These are phyloP conservation scores for Rhodeus uyekii DNA, from an alignment of 2,797 vertebrate genomes.

Conservation along the genomic window DNA sequence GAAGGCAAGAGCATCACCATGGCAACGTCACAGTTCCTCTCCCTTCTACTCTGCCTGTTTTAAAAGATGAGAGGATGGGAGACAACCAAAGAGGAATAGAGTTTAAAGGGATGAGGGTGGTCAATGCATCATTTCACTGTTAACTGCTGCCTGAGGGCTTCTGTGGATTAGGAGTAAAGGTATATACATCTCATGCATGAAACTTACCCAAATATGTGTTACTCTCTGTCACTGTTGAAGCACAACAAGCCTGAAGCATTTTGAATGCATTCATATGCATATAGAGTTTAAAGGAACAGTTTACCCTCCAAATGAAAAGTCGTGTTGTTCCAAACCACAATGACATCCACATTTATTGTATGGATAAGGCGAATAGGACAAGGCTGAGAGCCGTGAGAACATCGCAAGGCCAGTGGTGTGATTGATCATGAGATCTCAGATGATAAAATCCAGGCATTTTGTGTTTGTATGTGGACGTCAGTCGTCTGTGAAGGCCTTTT, in stretches of 20 bases:
- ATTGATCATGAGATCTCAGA: too few relatives aligned
- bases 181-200: not conserved
- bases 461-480: too few relatives aligned
- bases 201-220: not conserved
- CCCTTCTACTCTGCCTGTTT: conserved; percentile 36
- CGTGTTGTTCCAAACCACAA: not conserved
- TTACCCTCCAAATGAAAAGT: not conserved
- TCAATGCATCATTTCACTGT: not conserved
- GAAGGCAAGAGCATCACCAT: conserved; percentile 54
- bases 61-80: conserved; percentile 41
- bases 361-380: too few relatives aligned
- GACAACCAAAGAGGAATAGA: conserved; percentile 14
- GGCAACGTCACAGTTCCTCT: conserved; percentile 48
- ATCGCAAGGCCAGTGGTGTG: too few relatives aligned
- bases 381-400: too few relatives aligned
- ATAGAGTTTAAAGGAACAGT: not conserved
- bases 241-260: not conserved
- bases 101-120: conserved; percentile 21
- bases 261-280: not conserved
- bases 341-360: not conserved
- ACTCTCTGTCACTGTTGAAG: conserved; percentile 9
- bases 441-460: too few relatives aligned
- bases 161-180: not conserved
- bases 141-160: conserved; percentile 3
- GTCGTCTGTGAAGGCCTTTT: too few relatives aligned